phyloP scores from a whole-genome alignment of 2,888 invertebrate species.

The Capitulum mitella region DNA sequence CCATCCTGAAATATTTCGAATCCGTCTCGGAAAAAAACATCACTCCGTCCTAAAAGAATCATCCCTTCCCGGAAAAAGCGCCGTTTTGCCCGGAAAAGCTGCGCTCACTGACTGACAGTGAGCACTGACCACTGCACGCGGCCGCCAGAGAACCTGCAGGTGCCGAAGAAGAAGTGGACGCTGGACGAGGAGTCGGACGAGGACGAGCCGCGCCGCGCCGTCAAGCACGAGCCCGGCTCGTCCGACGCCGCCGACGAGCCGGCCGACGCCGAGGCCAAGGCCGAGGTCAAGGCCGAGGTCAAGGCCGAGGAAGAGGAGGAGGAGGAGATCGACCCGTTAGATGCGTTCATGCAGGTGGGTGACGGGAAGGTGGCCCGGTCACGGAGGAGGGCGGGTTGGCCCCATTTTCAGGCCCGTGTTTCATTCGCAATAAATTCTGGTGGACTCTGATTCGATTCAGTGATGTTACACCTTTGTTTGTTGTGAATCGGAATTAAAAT shows the following conservation, averaged over 20 bases:
- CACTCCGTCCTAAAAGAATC: not conserved
- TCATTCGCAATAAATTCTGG: no score
- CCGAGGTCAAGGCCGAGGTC: conserved; percentile 38
- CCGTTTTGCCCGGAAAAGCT: no score
- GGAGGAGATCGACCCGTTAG: conserved; percentile 88
- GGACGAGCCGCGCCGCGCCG: conserved; percentile 50
- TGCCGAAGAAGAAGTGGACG: conserved; percentile 73
- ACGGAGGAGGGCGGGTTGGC: no score
- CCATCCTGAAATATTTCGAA: no score
- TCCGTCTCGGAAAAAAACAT: not conserved
- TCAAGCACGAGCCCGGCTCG: conserved; percentile 37
- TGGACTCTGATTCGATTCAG: no score
- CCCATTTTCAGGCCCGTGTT: no score
- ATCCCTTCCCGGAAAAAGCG: not conserved
- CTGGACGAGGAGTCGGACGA: conserved; percentile 90
- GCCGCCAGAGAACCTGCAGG: conserved; percentile 10
- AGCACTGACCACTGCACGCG: not conserved
- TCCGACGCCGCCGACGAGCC: conserved; percentile 34
- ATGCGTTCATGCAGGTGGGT: conserved; percentile 89
- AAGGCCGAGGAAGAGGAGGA: conserved; percentile 45
- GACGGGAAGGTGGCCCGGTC: no score
- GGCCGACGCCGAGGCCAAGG: conserved; percentile 36
- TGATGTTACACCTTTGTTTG: no score
- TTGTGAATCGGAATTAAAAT: no score
- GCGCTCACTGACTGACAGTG: no score